Percentiles rank a stretch among this genome's conserved stretches.
phyloP scores from a whole-genome alignment of 1,140 invertebrate species.

The Andrena cerasifolii region DNA sequence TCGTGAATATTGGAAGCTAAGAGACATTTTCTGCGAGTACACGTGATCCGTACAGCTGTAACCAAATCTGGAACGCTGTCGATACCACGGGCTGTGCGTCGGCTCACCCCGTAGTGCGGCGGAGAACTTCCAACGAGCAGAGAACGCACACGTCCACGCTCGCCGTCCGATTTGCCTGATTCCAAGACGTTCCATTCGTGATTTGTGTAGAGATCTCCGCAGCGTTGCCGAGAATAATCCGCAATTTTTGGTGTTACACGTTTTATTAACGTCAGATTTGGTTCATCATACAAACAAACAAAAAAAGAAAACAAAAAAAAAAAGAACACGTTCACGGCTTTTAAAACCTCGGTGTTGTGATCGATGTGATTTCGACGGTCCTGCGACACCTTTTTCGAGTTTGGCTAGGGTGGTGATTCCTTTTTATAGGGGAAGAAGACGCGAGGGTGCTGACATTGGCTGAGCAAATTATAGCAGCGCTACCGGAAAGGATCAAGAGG shows the following conservation, averaged over 20 bases:
- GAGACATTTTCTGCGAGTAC: constrained; percentile 19
- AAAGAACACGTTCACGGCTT: constrained; percentile 58
- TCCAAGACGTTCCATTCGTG: constrained; percentile 46
- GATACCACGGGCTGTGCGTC: constrained; percentile 25
- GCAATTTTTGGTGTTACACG: constrained; percentile 57
- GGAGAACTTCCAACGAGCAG: constrained; percentile 29
- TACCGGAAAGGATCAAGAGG: constrained; percentile 97
- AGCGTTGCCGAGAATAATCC: constrained; percentile 3
- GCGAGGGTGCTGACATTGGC: constrained; percentile 95
- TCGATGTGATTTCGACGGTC: constrained; percentile 71
- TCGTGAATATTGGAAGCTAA: constrained; percentile 21
- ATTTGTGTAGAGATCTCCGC: constrained; percentile 42
- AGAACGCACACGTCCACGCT: constrained; percentile 32
- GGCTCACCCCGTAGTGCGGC: constrained; percentile 17
- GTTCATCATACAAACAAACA: constrained; percentile 49
- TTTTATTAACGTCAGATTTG: constrained; percentile 48
- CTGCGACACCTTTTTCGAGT: constrained; percentile 61
- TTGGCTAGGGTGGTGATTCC: constrained; percentile 73
- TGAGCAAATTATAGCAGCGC: constrained; percentile 98
- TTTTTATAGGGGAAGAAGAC: constrained; percentile 93
- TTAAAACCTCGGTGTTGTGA: constrained; percentile 70
- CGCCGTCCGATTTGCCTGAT: constrained; percentile 31
- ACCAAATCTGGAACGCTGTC: constrained; percentile 35
- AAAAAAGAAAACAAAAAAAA: constrained; percentile 2
- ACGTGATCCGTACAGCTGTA: constrained; percentile 21